These are phyloP conservation scores for Rotaria macrura DNA, from an alignment of 2,888 invertebrate genomes.

Conservation along the genomic window DNA sequence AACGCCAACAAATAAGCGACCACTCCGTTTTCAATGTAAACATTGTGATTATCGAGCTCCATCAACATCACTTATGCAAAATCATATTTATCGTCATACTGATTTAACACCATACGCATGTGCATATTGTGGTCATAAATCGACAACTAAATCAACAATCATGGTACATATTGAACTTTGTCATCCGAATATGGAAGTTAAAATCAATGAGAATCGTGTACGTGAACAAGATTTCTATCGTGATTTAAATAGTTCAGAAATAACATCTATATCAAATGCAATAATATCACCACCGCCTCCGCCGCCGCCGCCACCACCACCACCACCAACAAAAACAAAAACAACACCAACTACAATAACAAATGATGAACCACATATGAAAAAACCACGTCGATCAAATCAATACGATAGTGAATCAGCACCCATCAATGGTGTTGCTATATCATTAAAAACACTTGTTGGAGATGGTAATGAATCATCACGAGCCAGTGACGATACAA, in stretches of 20 bases:
- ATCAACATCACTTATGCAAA: constrained; percentile 30
- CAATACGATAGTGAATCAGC: background rate
- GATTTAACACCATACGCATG: constrained; percentile 33
- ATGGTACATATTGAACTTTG: constrained; percentile 34
- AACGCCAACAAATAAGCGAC: constrained; percentile 23
- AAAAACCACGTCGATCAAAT: constrained; percentile 21
- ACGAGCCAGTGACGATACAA: background rate
- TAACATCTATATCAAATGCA: background rate
- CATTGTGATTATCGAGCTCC: constrained; percentile 30
- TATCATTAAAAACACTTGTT: background rate
- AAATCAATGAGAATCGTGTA: constrained; percentile 33
- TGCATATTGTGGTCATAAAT: constrained; percentile 33
- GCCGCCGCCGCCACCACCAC: background rate
- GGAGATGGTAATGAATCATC: background rate
- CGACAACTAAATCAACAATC: constrained; percentile 34
- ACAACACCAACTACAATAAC: background rate
- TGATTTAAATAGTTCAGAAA: constrained; percentile 22
- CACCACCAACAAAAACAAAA: background rate
- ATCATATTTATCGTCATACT: constrained; percentile 33
- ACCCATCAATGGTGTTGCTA: constrained; percentile 7
- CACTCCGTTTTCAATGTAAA: constrained; percentile 30
- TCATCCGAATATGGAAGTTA: constrained; percentile 33
- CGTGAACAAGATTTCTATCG: constrained; percentile 31
- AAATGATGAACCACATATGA: background rate
- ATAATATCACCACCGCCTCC: background rate